A percentile compares a stretch with the other conserved stretches of the same genome.
phyloP scores from a whole-genome alignment of 1,140 invertebrate species.

The Ladona fulva region DNA sequence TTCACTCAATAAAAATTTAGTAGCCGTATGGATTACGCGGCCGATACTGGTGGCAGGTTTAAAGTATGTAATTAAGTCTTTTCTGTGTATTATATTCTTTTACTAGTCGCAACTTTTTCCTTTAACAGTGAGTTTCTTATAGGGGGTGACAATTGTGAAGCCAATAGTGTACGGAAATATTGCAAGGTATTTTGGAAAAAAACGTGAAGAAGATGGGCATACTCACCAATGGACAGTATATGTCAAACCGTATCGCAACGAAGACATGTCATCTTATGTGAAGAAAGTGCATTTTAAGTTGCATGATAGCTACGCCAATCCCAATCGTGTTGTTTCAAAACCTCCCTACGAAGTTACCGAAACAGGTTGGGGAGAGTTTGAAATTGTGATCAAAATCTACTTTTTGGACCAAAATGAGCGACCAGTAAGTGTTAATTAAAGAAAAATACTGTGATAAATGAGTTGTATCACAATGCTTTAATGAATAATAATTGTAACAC shows the following conservation, averaged over 20 bases:
- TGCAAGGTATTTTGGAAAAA: constrained; percentile 91
- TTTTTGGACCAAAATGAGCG: constrained; percentile 95
- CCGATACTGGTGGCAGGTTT: not conserved
- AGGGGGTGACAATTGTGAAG: constrained; percentile 88
- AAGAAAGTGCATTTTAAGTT: constrained; percentile 97
- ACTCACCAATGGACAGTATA: constrained; percentile 99
- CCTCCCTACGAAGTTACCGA: constrained; percentile 97
- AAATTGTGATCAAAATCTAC: constrained; percentile 96
- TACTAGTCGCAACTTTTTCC: not conserved
- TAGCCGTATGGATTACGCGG: not conserved
- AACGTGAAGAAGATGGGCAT: constrained; percentile 96
- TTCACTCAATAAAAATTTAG: not conserved
- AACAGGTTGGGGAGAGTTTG: constrained; percentile 99
- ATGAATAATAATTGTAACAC: too few relatives aligned
- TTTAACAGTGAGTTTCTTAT: constrained; percentile 40
- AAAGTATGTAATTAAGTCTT: not conserved
- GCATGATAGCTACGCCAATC: constrained; percentile 95
- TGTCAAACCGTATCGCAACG: constrained; percentile 85
- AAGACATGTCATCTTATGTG: constrained; percentile 90
- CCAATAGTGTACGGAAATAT: constrained; percentile 96
- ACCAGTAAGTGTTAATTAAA: constrained; percentile 54
- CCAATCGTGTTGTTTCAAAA: constrained; percentile 83
- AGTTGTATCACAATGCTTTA: too few relatives aligned
- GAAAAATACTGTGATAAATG: not conserved
- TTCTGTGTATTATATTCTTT: not conserved